Evolutionary conservation across 1,140 invertebrate species (phyloP), one percentile per base, ranked within the genome.

Genomic region (Leguminivora glycinivorella): DNA sequence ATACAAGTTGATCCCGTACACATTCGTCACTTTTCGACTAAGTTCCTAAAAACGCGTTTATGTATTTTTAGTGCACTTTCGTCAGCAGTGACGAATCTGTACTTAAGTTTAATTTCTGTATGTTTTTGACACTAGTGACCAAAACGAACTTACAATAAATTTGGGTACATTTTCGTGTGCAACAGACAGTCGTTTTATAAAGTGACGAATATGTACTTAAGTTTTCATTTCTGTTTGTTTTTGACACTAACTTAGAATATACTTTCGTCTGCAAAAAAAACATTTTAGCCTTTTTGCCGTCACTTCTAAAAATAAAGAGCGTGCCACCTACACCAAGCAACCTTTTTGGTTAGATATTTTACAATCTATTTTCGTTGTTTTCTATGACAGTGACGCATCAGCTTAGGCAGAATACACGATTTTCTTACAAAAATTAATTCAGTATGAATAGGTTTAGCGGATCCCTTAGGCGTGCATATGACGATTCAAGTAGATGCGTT

Each of bases 41-140:
- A 52, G 47, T 52, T 52, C 19, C 47, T 52, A 52, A 52, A 52
- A 52, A 52, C 47, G 14, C 14, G n/a, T 52, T 52, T 52, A 52
- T 52, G 47, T 52, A 52, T 52, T n/a, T 52, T 52, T 52, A 52
- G 47, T 52, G 47, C 47, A 52, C 19, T 52, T 52, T 52, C 47
- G 47, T 52, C 47, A 52, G 47, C n/a, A 52, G 47, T 52, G 47
- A 52, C 19, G 47, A 52, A 52, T 52, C 47, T 52, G 47, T 52
- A 52, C 47, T 52, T 7, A n/a, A 52, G 47, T 52, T 52, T 52
- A 52, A 52, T 47, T 4, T 47, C 43, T 47, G 43, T 47, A 6
- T 47, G 43, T 47, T 47, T 14, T 47, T 47, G 43, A 47, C 10
- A 47, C 43, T 47, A 47, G 43, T 47, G 43, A 47, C 43, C 3